A percentile compares a stretch with the other conserved stretches of the same genome.
These are phyloP conservation scores for Lacerta bilineata DNA, from an alignment of 2,797 vertebrate species.

Conservation along the genomic window DNA sequence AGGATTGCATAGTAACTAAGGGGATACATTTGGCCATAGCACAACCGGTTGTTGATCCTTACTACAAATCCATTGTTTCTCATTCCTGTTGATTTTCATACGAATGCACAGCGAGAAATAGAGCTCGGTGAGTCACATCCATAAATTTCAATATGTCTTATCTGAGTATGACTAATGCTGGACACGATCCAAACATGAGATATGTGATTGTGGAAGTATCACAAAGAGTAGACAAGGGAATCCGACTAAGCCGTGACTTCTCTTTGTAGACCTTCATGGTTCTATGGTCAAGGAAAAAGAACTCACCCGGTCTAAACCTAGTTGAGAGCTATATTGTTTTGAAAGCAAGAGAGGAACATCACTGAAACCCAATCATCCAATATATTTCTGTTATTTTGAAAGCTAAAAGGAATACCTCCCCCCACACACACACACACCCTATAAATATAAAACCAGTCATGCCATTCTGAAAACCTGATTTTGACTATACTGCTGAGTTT, in stretches of 20 bases:
- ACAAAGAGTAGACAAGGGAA: not conserved
- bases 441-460: constrained; percentile 46
- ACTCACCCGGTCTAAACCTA: not conserved
- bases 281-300: not conserved
- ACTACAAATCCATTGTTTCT: not conserved
- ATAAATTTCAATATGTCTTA: no score
- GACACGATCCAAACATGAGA: not conserved
- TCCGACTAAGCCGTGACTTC: not conserved
- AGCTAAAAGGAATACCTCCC: not conserved
- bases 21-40: not conserved
- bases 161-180: no score
- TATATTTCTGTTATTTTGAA: not conserved
- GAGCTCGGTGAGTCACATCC: no score
- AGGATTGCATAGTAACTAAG: not conserved
- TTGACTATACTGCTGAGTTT: constrained; percentile 34
- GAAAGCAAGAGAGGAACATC: not conserved
- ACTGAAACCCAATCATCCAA: constrained; percentile 28
- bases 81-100: not conserved
- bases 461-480: constrained; percentile 47
- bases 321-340: not conserved
- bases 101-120: not conserved
- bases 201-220: not conserved
- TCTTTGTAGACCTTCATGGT: not conserved
- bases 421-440: constrained; percentile 35
- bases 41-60: not conserved